These are phyloP conservation scores for Gulo gulo DNA, from an alignment of 2,113 vertebrate species.

Conservation along the genomic window DNA sequence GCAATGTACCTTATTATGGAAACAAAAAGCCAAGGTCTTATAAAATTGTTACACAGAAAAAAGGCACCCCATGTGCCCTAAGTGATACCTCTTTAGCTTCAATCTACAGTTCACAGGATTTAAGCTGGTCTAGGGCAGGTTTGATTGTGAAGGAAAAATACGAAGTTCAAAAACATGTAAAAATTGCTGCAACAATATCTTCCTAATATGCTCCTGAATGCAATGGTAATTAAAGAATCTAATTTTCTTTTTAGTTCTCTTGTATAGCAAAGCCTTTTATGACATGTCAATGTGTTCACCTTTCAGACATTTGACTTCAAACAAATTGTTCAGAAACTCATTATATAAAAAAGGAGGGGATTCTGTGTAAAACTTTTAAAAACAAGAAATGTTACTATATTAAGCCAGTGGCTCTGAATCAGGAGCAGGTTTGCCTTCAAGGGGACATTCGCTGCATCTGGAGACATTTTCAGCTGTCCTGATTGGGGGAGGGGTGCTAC, in stretches of 20 bases:
- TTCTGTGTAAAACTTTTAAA: neutral
- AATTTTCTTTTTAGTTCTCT: neutral
- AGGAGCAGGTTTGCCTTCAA: neutral
- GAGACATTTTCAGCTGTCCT: neutral
- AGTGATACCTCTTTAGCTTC: neutral
- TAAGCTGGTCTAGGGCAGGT: neutral
- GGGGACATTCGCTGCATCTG: neutral
- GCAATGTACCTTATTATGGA: neutral
- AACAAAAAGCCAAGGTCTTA: neutral
- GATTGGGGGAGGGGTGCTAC: neutral
- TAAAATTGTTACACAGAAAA: neutral
- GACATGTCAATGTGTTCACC: neutral
- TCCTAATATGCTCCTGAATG: neutral
- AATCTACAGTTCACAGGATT: neutral
- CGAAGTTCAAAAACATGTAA: neutral
- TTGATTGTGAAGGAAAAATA: neutral
- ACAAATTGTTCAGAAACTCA: slow-evolving; percentile 17
- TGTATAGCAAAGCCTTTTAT: neutral
- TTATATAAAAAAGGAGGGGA: neutral
- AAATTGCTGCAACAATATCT: neutral
- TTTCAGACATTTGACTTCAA: slow-evolving; percentile 33
- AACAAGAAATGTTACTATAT: neutral
- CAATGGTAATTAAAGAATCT: neutral
- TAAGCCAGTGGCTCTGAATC: neutral
- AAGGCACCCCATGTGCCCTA: neutral